Evolutionary conservation across 2,113 vertebrate species (phyloP).

Genomic region (Mus musculus): GRCm39 chr3:133064001-133064500

Average conservation of each 20-base stretch:
- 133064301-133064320: background rate
- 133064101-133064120: background rate
- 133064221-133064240: slow-evolving; percentile 20
- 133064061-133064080: background rate
- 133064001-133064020: background rate
- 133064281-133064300: slow-evolving; percentile 4
- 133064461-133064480: background rate
- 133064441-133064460: slow-evolving; percentile 68
- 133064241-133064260: background rate
- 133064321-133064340: background rate
- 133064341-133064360: too few relatives aligned
- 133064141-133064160: slow-evolving; percentile 15
- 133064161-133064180: background rate
- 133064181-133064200: slow-evolving; percentile 39
- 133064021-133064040: background rate
- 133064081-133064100: background rate
- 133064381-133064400: slow-evolving; percentile 61
- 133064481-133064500: slow-evolving; percentile 79
- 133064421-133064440: slow-evolving; percentile 60
- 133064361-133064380: background rate
- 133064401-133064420: slow-evolving; percentile 63
- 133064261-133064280: background rate
- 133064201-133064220: background rate
- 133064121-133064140: slow-evolving; percentile 10
- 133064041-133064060: slow-evolving; percentile 29